Evolutionary conservation across 1,140 invertebrate species (phyloP).

Genomic region (Philotrypesis tridentata): DNA sequence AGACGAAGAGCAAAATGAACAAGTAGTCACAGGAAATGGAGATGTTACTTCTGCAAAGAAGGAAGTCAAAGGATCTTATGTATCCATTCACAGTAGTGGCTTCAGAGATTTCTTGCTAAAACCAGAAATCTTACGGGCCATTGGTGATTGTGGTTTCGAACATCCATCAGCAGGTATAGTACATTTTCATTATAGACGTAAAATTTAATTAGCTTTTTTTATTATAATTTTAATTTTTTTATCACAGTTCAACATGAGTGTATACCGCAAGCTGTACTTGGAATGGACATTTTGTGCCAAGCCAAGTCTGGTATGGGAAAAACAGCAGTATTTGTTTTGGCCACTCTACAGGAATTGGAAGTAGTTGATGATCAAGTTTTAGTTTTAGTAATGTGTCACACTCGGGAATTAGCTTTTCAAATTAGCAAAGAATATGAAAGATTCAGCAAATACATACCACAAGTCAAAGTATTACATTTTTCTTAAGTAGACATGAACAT

Average conservation of each 20-base stretch:
- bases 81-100: conserved; percentile 99
- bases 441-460: conserved; percentile 98
- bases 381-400: conserved; percentile 98
- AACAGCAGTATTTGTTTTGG: conserved; percentile 98
- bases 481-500: too few species aligned
- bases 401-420: conserved; percentile 97
- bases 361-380: conserved; percentile 96
- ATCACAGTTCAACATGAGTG: conserved; percentile 98
- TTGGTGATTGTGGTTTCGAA: conserved; percentile 99
- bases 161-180: conserved; percentile 96
- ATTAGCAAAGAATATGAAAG: conserved; percentile 99
- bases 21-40: conserved; percentile 80
- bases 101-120: conserved; percentile 97
- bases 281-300: conserved; percentile 99
- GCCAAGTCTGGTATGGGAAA: conserved; percentile 99
- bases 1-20: conserved; percentile 92
- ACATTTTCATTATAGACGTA: background rate
- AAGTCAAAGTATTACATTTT: conserved; percentile 84
- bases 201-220: background rate
- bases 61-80: conserved; percentile 97
- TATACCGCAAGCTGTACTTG: conserved; percentile 98
- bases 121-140: conserved; percentile 97
- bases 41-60: conserved; percentile 83
- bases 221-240: background rate
- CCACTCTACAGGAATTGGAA: conserved; percentile 97